Base-by-base conservation (phyloP, 2,113 vertebrate species). In the Phainopepla nitens region DNA sequence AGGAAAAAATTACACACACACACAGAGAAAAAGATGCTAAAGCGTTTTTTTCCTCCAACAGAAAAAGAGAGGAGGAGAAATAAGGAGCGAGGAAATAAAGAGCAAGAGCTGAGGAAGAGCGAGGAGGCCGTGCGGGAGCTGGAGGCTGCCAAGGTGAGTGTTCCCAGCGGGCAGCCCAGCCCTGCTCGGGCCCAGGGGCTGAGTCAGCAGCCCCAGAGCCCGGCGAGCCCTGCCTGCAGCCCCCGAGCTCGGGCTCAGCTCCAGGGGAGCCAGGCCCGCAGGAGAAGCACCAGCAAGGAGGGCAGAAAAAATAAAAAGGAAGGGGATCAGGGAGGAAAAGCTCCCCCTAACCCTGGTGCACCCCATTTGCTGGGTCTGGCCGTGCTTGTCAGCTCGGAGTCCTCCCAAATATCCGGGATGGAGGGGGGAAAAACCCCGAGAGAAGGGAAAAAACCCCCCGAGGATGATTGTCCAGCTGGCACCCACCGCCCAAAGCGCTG, bases 121-220 rank as follows among this genome's bases (percentile, higher is more conserved):
- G 23, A 72, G 84, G 47, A 51, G 71, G 14, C 31, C 3, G 64
- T 23, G 47, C 36, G 64, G 89, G 80, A 80, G 75, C 42, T 53
- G 95, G 3, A 56, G 41, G 13, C 50, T 25, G 83, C 3, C 13
- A 19, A 69, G 91, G 89, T 96, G 96, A 96, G 76, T 78, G 75
- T 8, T 41, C 18, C 49, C 83, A 35, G 41, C 70, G 42, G 82
- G 72, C 47, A 27, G 15, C 66, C 20, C 42, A 3, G 17, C 75
- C 65, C 60, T 12, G 58, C 85, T 5, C 28, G 31, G 5, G 21
- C 90, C 47, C 5, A 15, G 57, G 25, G 39, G 28, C 21, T 80
- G 25, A 2, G 41, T 51, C 70, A 82, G 44, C 58, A 3, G n/a
- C 45, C 56, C 35, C 44, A 7, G 6, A 42, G 2, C 72, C 56